A percentile compares a stretch with the other conserved stretches of the same genome.
Conservation (phyloP, 2,888 invertebrate species). For the Onthophagus sagittarius region DNA sequence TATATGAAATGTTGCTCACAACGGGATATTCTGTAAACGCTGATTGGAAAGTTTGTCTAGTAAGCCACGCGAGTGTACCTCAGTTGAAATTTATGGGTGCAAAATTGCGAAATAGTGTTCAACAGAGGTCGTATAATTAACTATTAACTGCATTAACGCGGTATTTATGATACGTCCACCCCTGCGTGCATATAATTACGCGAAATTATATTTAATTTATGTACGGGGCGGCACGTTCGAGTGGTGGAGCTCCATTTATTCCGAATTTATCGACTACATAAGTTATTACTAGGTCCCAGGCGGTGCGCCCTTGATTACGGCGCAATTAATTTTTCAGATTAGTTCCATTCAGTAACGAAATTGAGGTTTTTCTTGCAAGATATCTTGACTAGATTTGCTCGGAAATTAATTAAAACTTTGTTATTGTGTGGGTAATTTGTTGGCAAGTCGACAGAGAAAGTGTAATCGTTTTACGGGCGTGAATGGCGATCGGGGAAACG, state of each 20-base stretch:
- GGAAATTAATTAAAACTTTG: background rate
- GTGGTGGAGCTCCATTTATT: background rate
- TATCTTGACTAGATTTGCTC: background rate
- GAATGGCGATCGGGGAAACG: background rate
- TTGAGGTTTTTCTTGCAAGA: background rate
- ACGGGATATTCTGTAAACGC: background rate
- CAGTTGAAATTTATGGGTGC: background rate
- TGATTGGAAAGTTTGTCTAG: background rate
- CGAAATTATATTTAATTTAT: slow-evolving; percentile 12
- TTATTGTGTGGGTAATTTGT: background rate
- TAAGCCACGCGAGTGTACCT: background rate
- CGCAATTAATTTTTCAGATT: background rate
- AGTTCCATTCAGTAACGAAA: background rate
- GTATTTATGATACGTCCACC: slow-evolving; percentile 7
- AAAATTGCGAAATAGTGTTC: background rate
- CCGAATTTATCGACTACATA: background rate
- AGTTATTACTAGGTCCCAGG: background rate
- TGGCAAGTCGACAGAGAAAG: background rate
- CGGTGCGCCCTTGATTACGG: background rate
- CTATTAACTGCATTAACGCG: slow-evolving; percentile 8
- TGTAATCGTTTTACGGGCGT: background rate
- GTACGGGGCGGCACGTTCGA: background rate
- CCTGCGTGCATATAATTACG: slow-evolving; percentile 10
- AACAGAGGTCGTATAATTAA: slow-evolving; percentile 10
- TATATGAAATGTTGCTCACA: background rate